Base-by-base conservation (phyloP, 2,113 vertebrate species). In the Melanocharis versteri region DNA sequence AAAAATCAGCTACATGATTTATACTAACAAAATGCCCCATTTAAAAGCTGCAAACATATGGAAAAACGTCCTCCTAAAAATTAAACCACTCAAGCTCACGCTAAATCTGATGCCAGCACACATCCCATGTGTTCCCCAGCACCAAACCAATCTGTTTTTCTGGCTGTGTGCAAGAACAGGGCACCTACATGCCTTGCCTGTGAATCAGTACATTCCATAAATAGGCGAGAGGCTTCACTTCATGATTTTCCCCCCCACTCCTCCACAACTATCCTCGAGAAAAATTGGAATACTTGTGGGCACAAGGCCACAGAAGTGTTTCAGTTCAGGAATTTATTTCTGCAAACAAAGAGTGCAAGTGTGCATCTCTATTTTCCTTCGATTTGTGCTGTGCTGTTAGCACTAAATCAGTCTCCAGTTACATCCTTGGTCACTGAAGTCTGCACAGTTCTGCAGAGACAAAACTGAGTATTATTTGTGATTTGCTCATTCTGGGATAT, bases 121-220 rank as follows among this genome's bases (percentile, higher is more conserved):
- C 24, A 62, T 61, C 47, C 57, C 57, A 56, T 71, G 39, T 66
- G 39, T 39, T 90, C 69, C 60, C 53, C 40, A 81, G 64, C 47
- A 57, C 47, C 68, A 91, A 83, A 54, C 24, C 72, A 88, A 92
- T 78, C 79, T 83, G 93, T n/a, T 96, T 89, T 76, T 13, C 83
- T 92, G 68, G 65, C 92, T 94, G 39, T 28, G 57, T 73, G 54
- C 62, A 79, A 57, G 71, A 90, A 79, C 64, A 66, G 16, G 60
- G 53, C 83, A 91, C 51, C 83, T 86, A 33, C 4, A 10, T 31
- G 83, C 83, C 70, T 81, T 76, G 62, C 47, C 11, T 42, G 7
- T 62, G 77, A 80, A 95, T 80, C 83, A 65, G 50, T 35, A 24
- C 8, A 4, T 72, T 85, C 95, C 91, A 86, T 30, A 95, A 95